A percentile compares a stretch with the other conserved stretches of the same genome.
Evolutionary conservation across 2,113 vertebrate genomes (phyloP).

Genomic region (Glaucidium brasilianum): DNA sequence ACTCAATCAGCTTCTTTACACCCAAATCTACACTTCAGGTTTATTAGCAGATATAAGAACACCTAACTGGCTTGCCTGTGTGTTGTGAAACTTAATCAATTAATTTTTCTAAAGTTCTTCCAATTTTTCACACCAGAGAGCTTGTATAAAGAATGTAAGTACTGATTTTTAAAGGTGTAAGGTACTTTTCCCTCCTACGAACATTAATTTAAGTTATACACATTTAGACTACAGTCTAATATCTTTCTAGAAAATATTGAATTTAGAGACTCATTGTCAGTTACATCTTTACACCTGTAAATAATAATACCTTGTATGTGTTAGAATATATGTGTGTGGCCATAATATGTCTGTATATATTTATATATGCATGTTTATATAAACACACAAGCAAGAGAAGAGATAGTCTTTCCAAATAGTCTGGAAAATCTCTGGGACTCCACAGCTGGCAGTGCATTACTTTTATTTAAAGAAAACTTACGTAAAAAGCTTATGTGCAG

Average conservation of each 20-base stretch:
- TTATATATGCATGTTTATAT: not conserved
- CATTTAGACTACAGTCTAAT: not conserved
- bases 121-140: not conserved
- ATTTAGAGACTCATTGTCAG: not conserved
- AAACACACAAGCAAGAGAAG: not conserved
- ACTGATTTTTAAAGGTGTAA: not conserved
- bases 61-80: not conserved
- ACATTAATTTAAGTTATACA: not conserved
- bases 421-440: not conserved
- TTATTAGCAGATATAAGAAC: not conserved
- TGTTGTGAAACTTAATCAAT: not conserved
- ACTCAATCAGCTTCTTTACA: not conserved
- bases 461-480: slow-evolving; percentile 41
- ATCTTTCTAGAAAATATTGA: not conserved
- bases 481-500: not conserved
- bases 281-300: slow-evolving; percentile 17
- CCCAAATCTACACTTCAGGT: not conserved
- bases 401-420: slow-evolving; percentile 25
- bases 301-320: not conserved
- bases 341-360: not conserved
- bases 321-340: not conserved
- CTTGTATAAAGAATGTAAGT: not conserved
- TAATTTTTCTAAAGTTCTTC: not conserved
- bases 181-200: not conserved
- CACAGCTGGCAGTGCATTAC: not conserved